Base-by-base conservation (phyloP, 1,140 invertebrate species). In the Aethina tumida region DNA sequence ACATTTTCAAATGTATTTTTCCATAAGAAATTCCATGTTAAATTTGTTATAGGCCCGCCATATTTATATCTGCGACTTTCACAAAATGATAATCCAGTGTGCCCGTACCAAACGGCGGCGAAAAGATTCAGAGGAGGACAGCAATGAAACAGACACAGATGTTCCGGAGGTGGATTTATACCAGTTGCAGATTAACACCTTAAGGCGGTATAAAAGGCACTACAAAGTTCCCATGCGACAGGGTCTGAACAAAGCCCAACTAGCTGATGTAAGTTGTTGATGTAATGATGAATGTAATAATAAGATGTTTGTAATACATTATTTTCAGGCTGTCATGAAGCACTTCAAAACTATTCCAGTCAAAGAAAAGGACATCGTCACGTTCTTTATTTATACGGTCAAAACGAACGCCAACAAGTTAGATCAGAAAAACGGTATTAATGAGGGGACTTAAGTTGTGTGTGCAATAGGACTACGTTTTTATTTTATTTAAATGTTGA, bases 331-430 rank as follows among this genome's bases (percentile, higher is more conserved):
- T 18, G 73, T 97, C 16, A 84, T 87, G 67, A 87, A 91, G 58
- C 93, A 97, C 67, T 97, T 97, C 63, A 89, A 89, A 60, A 81
- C 86, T 31, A 88, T 97, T 56, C 87, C 84, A 22, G 86, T 97
- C 1, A 78, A 81, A 51, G 92, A 97, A 62, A 97, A 95, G 59
- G 92, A 97, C 64, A 84, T 88, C 15, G 66, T 95, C 9, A 91
- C 91, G n/a, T 92, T 84, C 56, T 97, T 97, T 59, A 90, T 97
- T 49, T 96, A 95, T 58, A 94, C 87, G 63, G 86, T 96, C 0
- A 97, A 96, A 70, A 89, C 84, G 37, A 91, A 93, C 66, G 81
- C 82, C 31, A 93, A 91, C 59, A 93, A 92, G 63, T 65, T 92
- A 47, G 89, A 93, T 64, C 85, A 89, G 61, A 89, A 87, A 58